These are phyloP conservation scores for Tanypteryx hageni DNA, from an alignment of 2,888 invertebrate genomes.

Conservation along the genomic window DNA sequence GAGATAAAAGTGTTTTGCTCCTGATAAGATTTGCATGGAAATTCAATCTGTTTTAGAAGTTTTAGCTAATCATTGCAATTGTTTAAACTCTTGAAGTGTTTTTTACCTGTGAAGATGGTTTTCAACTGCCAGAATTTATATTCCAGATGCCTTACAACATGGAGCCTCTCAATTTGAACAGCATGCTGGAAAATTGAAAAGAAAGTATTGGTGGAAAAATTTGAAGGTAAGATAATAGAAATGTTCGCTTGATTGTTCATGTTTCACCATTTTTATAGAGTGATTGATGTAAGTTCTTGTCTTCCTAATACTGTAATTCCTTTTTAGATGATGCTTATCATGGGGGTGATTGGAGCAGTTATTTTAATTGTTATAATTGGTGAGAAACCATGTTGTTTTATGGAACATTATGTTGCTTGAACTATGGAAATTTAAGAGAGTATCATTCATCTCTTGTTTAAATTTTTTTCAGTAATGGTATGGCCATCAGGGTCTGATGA, in stretches of 20 bases:
- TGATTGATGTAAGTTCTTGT: background rate
- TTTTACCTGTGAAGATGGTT: background rate
- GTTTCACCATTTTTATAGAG: background rate
- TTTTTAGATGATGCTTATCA: slow-evolving; percentile 92
- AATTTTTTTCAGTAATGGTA: slow-evolving; percentile 26
- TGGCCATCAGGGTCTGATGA: slow-evolving; percentile 50
- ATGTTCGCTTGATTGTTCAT: background rate
- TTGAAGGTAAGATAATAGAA: slow-evolving; percentile 82
- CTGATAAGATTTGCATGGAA: too few species aligned
- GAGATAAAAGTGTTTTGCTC: too few species aligned
- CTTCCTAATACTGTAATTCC: slow-evolving; percentile 66
- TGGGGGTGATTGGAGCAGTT: slow-evolving; percentile 89
- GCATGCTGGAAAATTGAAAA: slow-evolving; percentile 96
- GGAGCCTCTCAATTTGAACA: slow-evolving; percentile 98
- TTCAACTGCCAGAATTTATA: slow-evolving; percentile 17
- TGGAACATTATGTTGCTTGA: background rate
- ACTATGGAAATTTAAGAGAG: background rate
- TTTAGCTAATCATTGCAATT: too few species aligned
- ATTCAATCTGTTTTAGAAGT: too few species aligned
- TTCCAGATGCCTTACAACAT: slow-evolving; percentile 91
- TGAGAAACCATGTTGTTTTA: slow-evolving; percentile 77
- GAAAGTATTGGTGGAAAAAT: slow-evolving; percentile 99
- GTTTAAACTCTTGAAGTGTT: too few species aligned
- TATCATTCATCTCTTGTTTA: background rate
- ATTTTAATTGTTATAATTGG: slow-evolving; percentile 92